Base-by-base conservation (phyloP, 2,797 vertebrate species). In the Pipistrellus pipistrellus region DNA sequence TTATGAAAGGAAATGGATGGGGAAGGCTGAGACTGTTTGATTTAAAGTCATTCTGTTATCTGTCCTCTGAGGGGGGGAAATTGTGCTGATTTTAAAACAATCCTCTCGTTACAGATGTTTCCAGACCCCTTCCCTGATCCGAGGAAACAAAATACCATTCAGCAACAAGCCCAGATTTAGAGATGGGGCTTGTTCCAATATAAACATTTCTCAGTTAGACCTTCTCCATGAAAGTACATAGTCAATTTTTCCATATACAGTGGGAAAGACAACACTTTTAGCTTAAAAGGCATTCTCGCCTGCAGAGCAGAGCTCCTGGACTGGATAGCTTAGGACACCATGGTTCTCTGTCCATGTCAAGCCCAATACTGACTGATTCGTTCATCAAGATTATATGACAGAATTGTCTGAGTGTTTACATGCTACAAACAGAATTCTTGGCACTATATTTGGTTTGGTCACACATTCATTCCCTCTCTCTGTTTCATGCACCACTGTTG, bases 241-340 rank as follows among this genome's bases (percentile, higher is more conserved):
- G 97, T 98, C 97, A 98, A 97, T 98, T 98, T 98, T 98, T 98
- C 98, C 98, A 98, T 98, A 98, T 97, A 98, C 98, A 98, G 98
- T 97, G 97, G 96, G 97, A 97, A 97, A 98, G 97, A 98, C 98
- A 98, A 97, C 98, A 95, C 97, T 97, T 98, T 97, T 97, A 97
- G 95, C 98, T 98, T 98, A 98, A 98, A 98, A 98, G 97, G 97
- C 97, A 90, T 97, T 98, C 98, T 97, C 77, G 72, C 95, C 81
- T 35, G 18, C 95, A 88, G 96, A 68, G 32, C 44, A 64, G 78
- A 69, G 76, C 73, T 80, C 81, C 89, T 69, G 55, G 71, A 57
- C 75, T 13, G 55, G 78, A 14, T 13, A 85, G 57, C 13, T 51
- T 51, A 72, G 78, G 51, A 94, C 6, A 4, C 59, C 8, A 3